phyloP scores from a whole-genome alignment of 2,888 invertebrate genomes.

The Hydrotaea diabolus region DNA sequence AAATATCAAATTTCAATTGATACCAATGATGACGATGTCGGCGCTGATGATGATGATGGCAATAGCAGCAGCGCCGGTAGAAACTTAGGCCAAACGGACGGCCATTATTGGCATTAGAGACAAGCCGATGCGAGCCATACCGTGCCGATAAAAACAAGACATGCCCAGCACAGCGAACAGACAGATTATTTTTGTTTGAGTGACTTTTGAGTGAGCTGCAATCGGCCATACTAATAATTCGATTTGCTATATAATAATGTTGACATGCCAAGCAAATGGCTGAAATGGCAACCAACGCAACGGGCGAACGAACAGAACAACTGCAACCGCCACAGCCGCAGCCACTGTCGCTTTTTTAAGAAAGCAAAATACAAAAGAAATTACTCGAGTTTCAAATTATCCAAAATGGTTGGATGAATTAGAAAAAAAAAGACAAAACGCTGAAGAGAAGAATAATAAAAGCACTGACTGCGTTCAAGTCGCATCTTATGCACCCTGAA shows the following conservation, averaged over 20 bases:
- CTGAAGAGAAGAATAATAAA: too few species aligned
- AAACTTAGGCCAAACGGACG: background rate
- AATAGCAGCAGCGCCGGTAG: background rate
- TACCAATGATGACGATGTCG: constrained; percentile 22
- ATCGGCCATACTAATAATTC: constrained; percentile 79
- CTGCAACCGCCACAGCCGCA: constrained; percentile 45
- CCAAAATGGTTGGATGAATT: background rate
- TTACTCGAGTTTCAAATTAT: constrained; percentile 12
- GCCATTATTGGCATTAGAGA: constrained; percentile 6
- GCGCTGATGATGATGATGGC: background rate
- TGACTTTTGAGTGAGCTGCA: constrained; percentile 78
- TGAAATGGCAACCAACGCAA: constrained; percentile 37
- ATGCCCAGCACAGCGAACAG: constrained; percentile 34
- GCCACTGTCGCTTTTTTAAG: constrained; percentile 63
- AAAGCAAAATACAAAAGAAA: background rate
- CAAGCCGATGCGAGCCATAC: constrained; percentile 33
- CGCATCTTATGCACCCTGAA: too few species aligned
- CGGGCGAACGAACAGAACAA: constrained; percentile 11
- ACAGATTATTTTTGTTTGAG: constrained; percentile 67
- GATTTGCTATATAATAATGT: constrained; percentile 75
- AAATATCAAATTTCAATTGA: constrained; percentile 22
- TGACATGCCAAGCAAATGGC: constrained; percentile 72
- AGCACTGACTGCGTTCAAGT: too few species aligned
- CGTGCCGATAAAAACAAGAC: constrained; percentile 5
- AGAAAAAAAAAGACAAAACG: constrained; percentile 26